Base-by-base conservation (phyloP, 2,888 invertebrate species). In the Andrena chrysosceles region DNA sequence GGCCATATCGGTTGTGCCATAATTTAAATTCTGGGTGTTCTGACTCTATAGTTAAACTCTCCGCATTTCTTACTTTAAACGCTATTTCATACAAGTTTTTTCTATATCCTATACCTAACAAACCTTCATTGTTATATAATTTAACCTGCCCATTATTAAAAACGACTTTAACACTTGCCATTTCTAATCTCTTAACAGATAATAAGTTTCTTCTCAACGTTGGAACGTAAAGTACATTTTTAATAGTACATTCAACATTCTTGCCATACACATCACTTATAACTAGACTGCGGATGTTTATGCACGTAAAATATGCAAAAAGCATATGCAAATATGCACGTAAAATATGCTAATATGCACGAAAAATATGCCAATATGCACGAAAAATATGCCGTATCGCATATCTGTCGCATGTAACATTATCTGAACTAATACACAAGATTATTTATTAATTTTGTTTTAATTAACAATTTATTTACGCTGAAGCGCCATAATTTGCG, bases 151-250 rank as follows among this genome's bases (percentile, higher is more conserved):
- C 56, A 0, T 63, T 31, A 42, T 26, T 48, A 64, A 70, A 64
- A 16, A 48, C 13, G 31, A 63, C 10, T 29, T 10, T 62, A 13
- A 75, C 4, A 4, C 29, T 13, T 6, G 26, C 7, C 54, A 69
- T 76, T 26, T 76, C 62, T n/a, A 69, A n/a, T 2, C 13, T 69
- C 6, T 35, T 76, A 0, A 69, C 75, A 6, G 75, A 76, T 20
- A 76, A 60, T 16, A 77, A 2, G 6, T 77, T 56, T n/a, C 2
- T 77, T n/a, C 70, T 63, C 4, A 56, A 7, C 2, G 20, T 77
- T 0, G 76, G 56, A 2, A 64, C 33, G 13, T 62, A 56, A 1
- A 42, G n/a, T 2, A 56, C 63, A 31, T 77, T 77, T 48, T 70
- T 26, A 3, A 70, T 56, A 0, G 54, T 70, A 16, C 70, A 70